Base-by-base conservation (phyloP, 2,113 vertebrate genomes). In the Stigmatopora nigra region DNA sequence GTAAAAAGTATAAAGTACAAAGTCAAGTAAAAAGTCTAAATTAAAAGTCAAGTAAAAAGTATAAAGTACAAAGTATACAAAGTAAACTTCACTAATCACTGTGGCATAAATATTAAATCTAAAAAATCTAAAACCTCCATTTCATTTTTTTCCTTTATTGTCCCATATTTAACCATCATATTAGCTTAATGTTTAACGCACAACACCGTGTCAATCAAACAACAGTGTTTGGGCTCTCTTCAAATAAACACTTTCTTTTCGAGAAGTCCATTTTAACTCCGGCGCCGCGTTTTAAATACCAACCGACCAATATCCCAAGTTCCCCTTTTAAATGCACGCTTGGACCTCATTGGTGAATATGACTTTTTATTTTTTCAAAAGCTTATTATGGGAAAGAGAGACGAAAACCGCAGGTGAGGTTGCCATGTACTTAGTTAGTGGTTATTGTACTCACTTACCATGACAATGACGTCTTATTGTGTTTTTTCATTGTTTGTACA, bases 241-340 rank as follows among this genome's bases (percentile, higher is more conserved):
- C 67, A 81, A 80, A 87, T 81, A 87, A 81, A 81, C 72, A 81
- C 44, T 17, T 47, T 59, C 56, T 83, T 82, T 88, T 20, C 14
- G 82, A 88, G 86, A 90, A 87, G 86, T 86, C 72, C 64, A 75
- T 86, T 86, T 86, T 82, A 81, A 82, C 84, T 70, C 52, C 55
- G 68, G 64, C 48, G 53, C 64, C 59, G 64, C 69, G 87, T 90
- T 92, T 91, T 92, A 92, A 92, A 91, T 91, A 90, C 87, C 88
- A 92, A 92, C 91, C 19, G 89, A 88, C 89, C 73, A 63, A 70
- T 49, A 63, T 63, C 69, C 46, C 78, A 83, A 91, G 88, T 92
- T 91, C 91, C 90, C 88, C 86, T 91, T 92, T 91, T 80, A 67
- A 82, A 75, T 45, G 63, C 45, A 59, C 63, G 63, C 67, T 67